Conservation (phyloP, 2,888 invertebrate genomes). For the Leptura quadrifasciata region DNA sequence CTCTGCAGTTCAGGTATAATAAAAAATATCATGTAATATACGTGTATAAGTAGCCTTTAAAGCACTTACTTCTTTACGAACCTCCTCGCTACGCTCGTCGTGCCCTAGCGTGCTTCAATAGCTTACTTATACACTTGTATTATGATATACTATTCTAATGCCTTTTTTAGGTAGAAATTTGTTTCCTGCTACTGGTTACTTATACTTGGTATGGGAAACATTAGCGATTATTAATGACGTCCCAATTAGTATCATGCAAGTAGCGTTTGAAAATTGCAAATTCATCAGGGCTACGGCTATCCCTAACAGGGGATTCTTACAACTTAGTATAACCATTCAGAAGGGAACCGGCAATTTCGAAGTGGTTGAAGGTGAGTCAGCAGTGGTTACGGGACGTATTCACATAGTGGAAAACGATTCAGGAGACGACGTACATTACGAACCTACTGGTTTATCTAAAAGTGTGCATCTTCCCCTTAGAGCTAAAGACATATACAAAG, state of each 20-base stretch:
- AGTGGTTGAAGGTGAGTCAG: slow-evolving; percentile 58
- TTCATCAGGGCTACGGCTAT: slow-evolving; percentile 74
- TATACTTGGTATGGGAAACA: slow-evolving; percentile 10
- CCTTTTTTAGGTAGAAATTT: slow-evolving; percentile 30
- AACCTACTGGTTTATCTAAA: background rate
- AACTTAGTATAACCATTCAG: slow-evolving; percentile 61
- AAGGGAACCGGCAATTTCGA: slow-evolving; percentile 65
- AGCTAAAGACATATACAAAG: slow-evolving; percentile 80
- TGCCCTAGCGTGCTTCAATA: too few species aligned
- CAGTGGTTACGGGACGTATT: slow-evolving; percentile 58
- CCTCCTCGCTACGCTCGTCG: too few species aligned
- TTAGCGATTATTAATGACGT: slow-evolving; percentile 51
- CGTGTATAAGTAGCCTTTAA: too few species aligned
- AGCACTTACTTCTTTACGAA: too few species aligned
- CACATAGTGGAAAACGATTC: slow-evolving; percentile 27
- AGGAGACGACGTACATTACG: background rate
- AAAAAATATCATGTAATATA: too few species aligned
- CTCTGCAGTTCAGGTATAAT: too few species aligned
- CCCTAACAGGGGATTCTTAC: slow-evolving; percentile 69
- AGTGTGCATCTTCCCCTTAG: background rate
- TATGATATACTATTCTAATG: too few species aligned
- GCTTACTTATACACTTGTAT: too few species aligned
- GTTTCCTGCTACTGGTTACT: background rate
- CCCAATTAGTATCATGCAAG: slow-evolving; percentile 1
- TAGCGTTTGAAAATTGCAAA: slow-evolving; percentile 22